These are phyloP conservation scores for Drosophila paucipuncta DNA, from an alignment of 2,888 invertebrate species.

Conservation along the genomic window DNA sequence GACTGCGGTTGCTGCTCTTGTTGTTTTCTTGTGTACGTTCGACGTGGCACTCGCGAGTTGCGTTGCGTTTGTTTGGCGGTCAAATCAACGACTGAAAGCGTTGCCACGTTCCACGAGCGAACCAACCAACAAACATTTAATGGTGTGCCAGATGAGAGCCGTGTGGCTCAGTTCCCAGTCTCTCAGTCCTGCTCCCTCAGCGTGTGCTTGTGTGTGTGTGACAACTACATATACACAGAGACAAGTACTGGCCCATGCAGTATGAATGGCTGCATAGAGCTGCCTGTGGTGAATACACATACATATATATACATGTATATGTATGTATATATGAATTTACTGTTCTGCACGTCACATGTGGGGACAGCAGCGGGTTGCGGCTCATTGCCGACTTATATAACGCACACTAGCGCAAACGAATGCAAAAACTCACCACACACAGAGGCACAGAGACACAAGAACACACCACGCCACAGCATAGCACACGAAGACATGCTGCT, in stretches of 20 bases:
- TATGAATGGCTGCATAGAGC: conserved; percentile 49
- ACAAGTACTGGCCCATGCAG: conserved; percentile 18
- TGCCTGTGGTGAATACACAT: conserved; percentile 43
- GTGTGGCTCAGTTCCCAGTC: conserved; percentile 26
- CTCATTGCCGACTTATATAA: conserved; percentile 70
- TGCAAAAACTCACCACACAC: conserved; percentile 29
- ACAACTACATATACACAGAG: neutral
- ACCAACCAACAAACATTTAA: conserved; percentile 42
- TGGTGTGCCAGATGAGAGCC: conserved; percentile 50
- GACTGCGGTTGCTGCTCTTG: conserved; percentile 40
- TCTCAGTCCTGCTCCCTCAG: conserved; percentile 11
- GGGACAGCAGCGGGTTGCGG: conserved; percentile 42
- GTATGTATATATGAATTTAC: neutral
- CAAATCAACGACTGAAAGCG: conserved; percentile 83
- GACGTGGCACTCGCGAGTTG: conserved; percentile 68
- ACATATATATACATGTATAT: neutral
- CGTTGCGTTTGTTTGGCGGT: conserved; percentile 83
- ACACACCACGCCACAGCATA: conserved; percentile 8
- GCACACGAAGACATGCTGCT: conserved; percentile 1
- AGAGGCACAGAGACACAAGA: conserved; percentile 20
- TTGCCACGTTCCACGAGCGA: conserved; percentile 59
- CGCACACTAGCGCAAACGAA: conserved; percentile 64
- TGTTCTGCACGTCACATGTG: conserved; percentile 30
- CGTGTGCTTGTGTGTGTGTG: conserved; percentile 4
- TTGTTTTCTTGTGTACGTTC: conserved; percentile 37